Conservation (phyloP, 2,113 vertebrate species). For the Heterochromis multidens region DNA sequence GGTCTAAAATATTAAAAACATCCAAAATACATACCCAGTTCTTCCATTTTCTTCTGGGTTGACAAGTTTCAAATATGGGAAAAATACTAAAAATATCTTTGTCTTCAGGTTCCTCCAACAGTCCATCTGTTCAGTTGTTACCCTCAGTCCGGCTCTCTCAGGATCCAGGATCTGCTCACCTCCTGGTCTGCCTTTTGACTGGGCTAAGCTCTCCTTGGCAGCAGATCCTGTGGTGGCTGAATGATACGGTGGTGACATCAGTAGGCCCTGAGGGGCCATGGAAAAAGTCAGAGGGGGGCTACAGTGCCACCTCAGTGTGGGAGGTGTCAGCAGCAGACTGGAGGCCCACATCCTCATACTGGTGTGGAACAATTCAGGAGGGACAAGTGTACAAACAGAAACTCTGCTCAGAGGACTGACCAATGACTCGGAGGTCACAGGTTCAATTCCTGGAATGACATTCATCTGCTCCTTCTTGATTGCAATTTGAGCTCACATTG, state of each 20-base stretch:
- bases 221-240: slow-evolving; percentile 47
- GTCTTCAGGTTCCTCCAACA: background rate
- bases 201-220: background rate
- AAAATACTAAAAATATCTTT: background rate
- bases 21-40: background rate
- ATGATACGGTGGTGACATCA: background rate
- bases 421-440: background rate
- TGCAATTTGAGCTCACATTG: rapidly evolving
- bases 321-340: background rate
- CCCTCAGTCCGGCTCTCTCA: background rate
- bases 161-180: background rate
- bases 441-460: background rate
- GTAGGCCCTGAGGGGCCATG: background rate
- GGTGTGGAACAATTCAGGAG: slow-evolving; percentile 35
- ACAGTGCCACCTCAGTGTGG: slow-evolving; percentile 29
- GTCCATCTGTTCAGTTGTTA: slow-evolving; percentile 9
- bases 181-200: slow-evolving; percentile 43
- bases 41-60: background rate
- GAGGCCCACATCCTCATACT: slow-evolving; percentile 8
- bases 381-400: background rate
- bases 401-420: background rate
- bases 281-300: background rate
- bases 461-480: background rate
- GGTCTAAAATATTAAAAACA: rapidly evolving
- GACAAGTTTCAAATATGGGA: background rate